These are phyloP conservation scores for Gallinago stenura DNA, from an alignment of 2,797 vertebrate genomes.

Conservation along the genomic window DNA sequence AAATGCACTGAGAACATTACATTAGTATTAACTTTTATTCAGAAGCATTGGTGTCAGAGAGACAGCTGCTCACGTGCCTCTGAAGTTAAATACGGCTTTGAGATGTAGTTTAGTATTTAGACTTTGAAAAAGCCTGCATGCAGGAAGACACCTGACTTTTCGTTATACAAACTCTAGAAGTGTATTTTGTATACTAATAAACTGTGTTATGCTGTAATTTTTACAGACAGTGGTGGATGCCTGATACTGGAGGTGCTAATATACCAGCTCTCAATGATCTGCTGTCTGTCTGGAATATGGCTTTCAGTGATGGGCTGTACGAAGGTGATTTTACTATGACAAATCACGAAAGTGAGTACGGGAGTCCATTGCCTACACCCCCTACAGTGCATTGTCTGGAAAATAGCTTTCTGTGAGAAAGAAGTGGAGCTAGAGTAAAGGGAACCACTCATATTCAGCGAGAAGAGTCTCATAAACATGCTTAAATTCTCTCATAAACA, in stretches of 20 bases:
- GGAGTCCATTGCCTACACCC: not conserved
- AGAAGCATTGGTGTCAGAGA: not conserved
- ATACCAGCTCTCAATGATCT: constrained; percentile 96
- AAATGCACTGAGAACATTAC: not conserved
- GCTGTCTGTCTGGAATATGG: constrained; percentile 98
- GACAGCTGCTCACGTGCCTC: not conserved
- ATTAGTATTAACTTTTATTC: not conserved
- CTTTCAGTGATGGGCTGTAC: constrained; percentile 95
- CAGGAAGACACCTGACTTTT: not conserved
- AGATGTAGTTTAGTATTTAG: not conserved
- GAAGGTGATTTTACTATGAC: constrained; percentile 96
- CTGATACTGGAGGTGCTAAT: constrained; percentile 97
- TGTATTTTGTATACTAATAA: not conserved
- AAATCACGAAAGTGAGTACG: constrained; percentile 94
- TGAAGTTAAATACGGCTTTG: not conserved
- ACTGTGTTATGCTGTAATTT: not conserved
- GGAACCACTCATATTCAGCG: not conserved
- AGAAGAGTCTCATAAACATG: not conserved
- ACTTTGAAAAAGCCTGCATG: not conserved
- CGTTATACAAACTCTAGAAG: not conserved
- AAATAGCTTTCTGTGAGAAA: not conserved
- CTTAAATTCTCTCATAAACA: not conserved
- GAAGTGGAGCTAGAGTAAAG: not conserved
- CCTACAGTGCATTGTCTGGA: not conserved
- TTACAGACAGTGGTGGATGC: constrained; percentile 99